Conservation (phyloP, 2,113 vertebrate species). For the Pao palembangensis region DNA sequence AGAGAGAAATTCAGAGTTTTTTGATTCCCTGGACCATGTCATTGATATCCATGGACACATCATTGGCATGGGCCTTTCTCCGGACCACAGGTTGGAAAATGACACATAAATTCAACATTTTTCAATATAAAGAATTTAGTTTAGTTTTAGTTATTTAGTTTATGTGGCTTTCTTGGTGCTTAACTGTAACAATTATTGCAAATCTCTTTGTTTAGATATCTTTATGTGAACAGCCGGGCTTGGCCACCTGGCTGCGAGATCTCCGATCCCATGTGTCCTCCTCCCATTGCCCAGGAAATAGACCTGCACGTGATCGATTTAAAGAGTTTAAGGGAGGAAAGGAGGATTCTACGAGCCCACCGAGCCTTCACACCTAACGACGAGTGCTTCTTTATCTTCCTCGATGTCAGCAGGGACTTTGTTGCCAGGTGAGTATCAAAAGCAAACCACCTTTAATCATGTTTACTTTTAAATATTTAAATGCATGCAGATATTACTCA, state of each 20-base stretch:
- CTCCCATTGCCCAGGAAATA: slow-evolving; percentile 93
- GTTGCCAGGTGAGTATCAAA: slow-evolving; percentile 84
- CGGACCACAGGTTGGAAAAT: slow-evolving; percentile 86
- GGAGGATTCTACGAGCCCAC: slow-evolving; percentile 85
- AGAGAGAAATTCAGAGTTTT: slow-evolving; percentile 88
- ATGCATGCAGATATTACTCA: too few species aligned
- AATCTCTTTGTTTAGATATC: slow-evolving; percentile 76
- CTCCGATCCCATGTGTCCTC: slow-evolving; percentile 91
- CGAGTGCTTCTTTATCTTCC: slow-evolving; percentile 96
- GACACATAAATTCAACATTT: background rate
- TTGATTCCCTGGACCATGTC: slow-evolving; percentile 92
- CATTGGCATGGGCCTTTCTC: slow-evolving; percentile 96
- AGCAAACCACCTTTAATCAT: background rate
- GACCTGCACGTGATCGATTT: slow-evolving; percentile 93
- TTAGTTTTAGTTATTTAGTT: too few species aligned
- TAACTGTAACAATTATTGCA: background rate
- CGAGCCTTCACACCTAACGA: slow-evolving; percentile 93
- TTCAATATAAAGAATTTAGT: background rate
- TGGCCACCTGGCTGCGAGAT: slow-evolving; percentile 90
- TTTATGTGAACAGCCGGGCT: slow-evolving; percentile 94
- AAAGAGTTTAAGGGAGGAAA: slow-evolving; percentile 90
- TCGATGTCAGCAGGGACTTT: slow-evolving; percentile 94
- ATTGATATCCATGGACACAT: slow-evolving; percentile 96
- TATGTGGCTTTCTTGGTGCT: too few species aligned
- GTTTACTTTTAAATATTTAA: too few species aligned